These are phyloP conservation scores for Saguinus midas DNA, from an alignment of 2,113 vertebrate species.

Conservation along the genomic window DNA sequence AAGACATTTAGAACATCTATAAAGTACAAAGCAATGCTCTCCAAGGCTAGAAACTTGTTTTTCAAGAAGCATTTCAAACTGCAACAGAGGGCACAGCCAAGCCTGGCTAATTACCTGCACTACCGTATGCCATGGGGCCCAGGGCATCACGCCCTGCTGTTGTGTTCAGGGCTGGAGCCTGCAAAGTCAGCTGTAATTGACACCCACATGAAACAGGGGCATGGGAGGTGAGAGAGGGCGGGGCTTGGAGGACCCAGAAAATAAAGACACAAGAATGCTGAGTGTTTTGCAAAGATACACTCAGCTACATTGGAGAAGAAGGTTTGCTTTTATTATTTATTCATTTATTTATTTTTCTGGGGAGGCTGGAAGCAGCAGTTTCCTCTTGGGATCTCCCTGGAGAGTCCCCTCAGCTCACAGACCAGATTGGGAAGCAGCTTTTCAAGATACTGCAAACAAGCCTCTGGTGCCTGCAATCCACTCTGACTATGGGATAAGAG, in stretches of 20 bases:
- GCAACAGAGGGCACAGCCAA: constrained; percentile 55
- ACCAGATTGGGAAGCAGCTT: background rate
- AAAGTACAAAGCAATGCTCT: background rate
- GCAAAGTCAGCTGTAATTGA: constrained; percentile 66
- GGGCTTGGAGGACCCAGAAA: background rate
- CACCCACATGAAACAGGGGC: background rate
- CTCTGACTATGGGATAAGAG: background rate
- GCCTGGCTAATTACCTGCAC: constrained; percentile 66
- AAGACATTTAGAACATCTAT: background rate
- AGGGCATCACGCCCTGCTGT: background rate
- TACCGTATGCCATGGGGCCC: constrained; percentile 53
- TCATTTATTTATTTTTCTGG: background rate
- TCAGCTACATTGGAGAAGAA: fast-evolving
- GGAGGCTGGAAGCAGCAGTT: background rate
- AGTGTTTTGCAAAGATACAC: background rate
- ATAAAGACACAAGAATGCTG: background rate
- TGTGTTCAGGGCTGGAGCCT: constrained; percentile 5
- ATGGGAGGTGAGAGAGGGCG: background rate
- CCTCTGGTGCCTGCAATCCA: background rate
- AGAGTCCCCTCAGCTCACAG: background rate
- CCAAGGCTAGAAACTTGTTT: constrained; percentile 35
- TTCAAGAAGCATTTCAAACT: constrained; percentile 2
- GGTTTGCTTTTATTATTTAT: background rate
- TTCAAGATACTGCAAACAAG: background rate
- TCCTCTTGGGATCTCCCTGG: background rate